Conservation (phyloP, 1,140 invertebrate genomes). For the Bombus vancouverensis region DNA sequence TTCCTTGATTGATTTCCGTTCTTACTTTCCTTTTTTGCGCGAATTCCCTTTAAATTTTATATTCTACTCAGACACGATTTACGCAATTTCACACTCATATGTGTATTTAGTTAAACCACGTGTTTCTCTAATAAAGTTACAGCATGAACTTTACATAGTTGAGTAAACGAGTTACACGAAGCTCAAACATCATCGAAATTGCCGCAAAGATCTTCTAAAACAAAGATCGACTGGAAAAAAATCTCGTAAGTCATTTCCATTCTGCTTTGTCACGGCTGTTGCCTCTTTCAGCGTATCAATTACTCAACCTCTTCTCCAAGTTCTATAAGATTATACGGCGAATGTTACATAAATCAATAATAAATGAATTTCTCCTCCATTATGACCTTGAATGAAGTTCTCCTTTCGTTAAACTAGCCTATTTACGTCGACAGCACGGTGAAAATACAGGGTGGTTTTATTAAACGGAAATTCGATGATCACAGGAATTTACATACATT, state of each 20-base stretch:
- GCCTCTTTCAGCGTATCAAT: background rate
- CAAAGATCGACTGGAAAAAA: background rate
- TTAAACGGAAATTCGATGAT: constrained; percentile 1
- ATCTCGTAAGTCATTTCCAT: background rate
- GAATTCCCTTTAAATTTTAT: background rate
- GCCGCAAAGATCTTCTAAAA: too few relatives aligned
- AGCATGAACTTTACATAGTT: background rate
- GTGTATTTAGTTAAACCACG: too few relatives aligned
- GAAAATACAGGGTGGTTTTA: background rate
- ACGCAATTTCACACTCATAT: too few relatives aligned
- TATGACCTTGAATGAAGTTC: background rate
- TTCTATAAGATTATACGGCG: background rate
- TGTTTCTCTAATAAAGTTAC: too few relatives aligned
- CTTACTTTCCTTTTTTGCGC: background rate
- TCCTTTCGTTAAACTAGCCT: background rate
- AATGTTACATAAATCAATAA: constrained; percentile 6
- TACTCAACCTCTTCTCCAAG: background rate
- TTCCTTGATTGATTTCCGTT: background rate
- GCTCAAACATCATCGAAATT: background rate
- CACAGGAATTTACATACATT: constrained; percentile 12
- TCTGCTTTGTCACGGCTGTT: background rate
- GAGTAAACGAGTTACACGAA: background rate
- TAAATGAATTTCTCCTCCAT: constrained; percentile 1
- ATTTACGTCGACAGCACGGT: background rate
- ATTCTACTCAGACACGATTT: too few relatives aligned